Evolutionary conservation across 2,113 vertebrate species (phyloP).

Genomic region (Pardalotus punctatus): DNA sequence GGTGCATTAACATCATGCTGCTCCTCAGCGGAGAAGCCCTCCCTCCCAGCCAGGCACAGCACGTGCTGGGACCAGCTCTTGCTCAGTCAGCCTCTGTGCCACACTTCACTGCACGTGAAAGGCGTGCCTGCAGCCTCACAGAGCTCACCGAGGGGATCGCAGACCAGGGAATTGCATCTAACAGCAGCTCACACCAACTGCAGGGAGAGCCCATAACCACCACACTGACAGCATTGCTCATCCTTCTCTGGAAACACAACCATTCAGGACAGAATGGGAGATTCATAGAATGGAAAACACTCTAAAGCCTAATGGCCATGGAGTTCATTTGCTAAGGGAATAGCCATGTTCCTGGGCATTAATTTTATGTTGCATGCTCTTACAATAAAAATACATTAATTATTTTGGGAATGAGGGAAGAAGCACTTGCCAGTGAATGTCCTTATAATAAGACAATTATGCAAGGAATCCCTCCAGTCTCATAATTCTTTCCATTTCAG

Average conservation of each 20-base stretch:
- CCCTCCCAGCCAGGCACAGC: background rate
- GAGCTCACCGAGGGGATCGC: fast-evolving
- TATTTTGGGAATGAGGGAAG: background rate
- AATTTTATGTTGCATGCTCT: background rate
- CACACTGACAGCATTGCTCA: background rate
- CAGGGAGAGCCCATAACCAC: background rate
- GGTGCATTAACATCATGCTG: background rate
- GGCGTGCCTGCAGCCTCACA: background rate
- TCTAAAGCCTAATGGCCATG: background rate
- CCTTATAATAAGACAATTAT: background rate
- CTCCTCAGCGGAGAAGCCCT: background rate
- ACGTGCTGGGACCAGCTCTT: background rate
- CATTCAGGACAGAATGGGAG: background rate
- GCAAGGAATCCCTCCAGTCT: background rate
- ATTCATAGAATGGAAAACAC: background rate
- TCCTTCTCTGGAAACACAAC: background rate
- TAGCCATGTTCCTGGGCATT: background rate
- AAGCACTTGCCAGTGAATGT: background rate
- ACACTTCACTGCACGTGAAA: background rate
- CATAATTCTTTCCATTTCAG: background rate
- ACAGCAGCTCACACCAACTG: background rate
- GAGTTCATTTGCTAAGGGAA: background rate
- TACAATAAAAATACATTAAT: background rate
- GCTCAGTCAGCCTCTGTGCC: background rate
- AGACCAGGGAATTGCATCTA: background rate